Evolutionary conservation across 2,113 vertebrate genomes (phyloP), one percentile per base, ranked within the genome.

Genomic region (Anhinga rufa): DNA sequence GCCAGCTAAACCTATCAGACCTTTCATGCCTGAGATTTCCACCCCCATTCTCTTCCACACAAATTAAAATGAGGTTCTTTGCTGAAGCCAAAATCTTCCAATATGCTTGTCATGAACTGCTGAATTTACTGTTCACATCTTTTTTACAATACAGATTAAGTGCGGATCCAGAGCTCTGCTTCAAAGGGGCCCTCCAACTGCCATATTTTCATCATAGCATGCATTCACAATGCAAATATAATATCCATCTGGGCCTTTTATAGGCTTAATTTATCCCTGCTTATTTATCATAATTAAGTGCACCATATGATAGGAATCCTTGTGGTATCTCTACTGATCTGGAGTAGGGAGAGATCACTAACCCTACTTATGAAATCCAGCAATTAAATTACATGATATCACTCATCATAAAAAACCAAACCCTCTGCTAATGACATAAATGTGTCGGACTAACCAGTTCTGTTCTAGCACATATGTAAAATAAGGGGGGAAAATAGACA

Each of bases 271-370:
- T 96, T 91, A 85, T 96, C 72, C 34, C 12, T 89, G 60, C 74
- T 92, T 95, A 93, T 94, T 95, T 93, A 89, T 96, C 86, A 90
- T 90, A 92, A 97, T 96, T 92, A 97, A 95, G 68, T 74, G 60
- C 75, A 92, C 79, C 77, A 80, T 93, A 93, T 93, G 84, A 95
- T 94, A 93, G 89, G 87, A 95, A 85, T 96, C 81, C 76, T 82
- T 95, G 95, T 88, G 93, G 88, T 91, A 95, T 95, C 78, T 95
- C 60, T 95, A 86, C 69, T 90, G 81, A 94, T 91, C 83, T 94
- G 78, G 77, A 95, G 62, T 36, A 86, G 71, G 72, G 68, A 95
- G 91, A 95, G 90, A 96, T 95, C 93, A 91, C 83, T 86, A 94
- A 90, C 75, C 75, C 76, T 86, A 65, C 69, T 93, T 95, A 94